A percentile compares a stretch with the other conserved stretches of the same genome.
Evolutionary conservation across 2,888 invertebrate species (phyloP).

Genomic region (Sicus ferrugineus): DNA sequence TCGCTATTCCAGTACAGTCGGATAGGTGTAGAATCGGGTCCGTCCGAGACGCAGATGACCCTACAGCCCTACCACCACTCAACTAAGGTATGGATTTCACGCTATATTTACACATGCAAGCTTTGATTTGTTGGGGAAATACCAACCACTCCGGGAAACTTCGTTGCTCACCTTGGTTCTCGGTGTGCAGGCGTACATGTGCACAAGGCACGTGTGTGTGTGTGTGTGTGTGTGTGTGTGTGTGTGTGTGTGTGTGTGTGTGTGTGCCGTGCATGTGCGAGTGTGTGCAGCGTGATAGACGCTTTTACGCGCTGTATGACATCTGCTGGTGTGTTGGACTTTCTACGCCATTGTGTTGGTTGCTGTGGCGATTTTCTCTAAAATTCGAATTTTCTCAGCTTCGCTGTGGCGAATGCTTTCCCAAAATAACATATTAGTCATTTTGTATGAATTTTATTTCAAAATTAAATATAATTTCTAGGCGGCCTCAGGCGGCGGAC

Average conservation of each 20-base stretch:
- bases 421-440: conserved; percentile 10
- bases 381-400: not conserved
- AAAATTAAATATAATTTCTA: not conserved
- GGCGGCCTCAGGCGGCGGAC: not conserved
- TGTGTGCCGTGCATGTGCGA: not conserved
- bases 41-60: too few relatives aligned
- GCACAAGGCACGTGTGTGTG: too few relatives aligned
- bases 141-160: too few relatives aligned
- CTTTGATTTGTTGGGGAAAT: too few relatives aligned
- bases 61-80: too few relatives aligned
- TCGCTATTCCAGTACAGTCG: too few relatives aligned
- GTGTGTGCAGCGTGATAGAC: not conserved
- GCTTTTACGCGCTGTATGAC: not conserved
- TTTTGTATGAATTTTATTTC: conserved; percentile 7
- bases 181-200: too few relatives aligned
- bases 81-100: too few relatives aligned
- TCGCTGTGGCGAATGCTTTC: not conserved
- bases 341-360: not conserved
- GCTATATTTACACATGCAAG: too few relatives aligned
- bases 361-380: not conserved
- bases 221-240: too few relatives aligned
- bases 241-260: not conserved
- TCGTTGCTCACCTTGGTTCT: too few relatives aligned
- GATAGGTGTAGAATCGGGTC: too few relatives aligned
- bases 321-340: not conserved